Evolutionary conservation across 1,140 invertebrate species (phyloP), one percentile per base, ranked within the genome.

Genomic region (Nylanderia fulva): DNA sequence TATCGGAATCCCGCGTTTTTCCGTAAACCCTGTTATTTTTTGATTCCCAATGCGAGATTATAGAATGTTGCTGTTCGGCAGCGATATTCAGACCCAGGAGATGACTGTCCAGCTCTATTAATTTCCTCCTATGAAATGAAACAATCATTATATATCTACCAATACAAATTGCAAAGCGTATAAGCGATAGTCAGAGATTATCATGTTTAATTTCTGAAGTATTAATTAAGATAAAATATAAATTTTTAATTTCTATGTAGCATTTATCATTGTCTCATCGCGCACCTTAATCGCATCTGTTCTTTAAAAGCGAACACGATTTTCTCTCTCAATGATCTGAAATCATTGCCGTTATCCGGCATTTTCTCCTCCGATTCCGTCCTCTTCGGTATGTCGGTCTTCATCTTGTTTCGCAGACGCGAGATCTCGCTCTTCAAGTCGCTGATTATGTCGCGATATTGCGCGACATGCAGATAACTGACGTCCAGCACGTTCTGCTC

Each of bases 91-190:
- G 93, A 0, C 97, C 97, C 86, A 98, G 93, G 4, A 98, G 94
- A 90, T 98, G 97, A 86, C 97, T 98, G 91, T 98, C 98, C 7
- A 98, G 95, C 92, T 98, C 98, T 96, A 99, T 97, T 15, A 99
- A 93, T 56, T 97, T 96, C 48, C 97, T 95, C 60, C 96, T 96
- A 77, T 63, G 5, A 15, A 0, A 29, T 52, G 18, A 33, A 48
- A 48, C 15, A 15, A 48, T 48, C 4, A 0, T 15, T 48, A 45
- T 45, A 45, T 45, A 42, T 42, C 45, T 15, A 48, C 0, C 4
- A 3, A 45, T 45, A 45, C 11, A 4, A 48, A 45, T 45, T 3
- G 42, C 42, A 45, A 45, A 48, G 45, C 15, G 15, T 48, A n/a
- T n/a, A 18, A 5, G 13, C 8, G 15, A 48, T 1, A 18, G 15